Evolutionary conservation across 1,140 invertebrate genomes (phyloP), one percentile per base, ranked within the genome.

Genomic region (Melanaphis sacchari): DNA sequence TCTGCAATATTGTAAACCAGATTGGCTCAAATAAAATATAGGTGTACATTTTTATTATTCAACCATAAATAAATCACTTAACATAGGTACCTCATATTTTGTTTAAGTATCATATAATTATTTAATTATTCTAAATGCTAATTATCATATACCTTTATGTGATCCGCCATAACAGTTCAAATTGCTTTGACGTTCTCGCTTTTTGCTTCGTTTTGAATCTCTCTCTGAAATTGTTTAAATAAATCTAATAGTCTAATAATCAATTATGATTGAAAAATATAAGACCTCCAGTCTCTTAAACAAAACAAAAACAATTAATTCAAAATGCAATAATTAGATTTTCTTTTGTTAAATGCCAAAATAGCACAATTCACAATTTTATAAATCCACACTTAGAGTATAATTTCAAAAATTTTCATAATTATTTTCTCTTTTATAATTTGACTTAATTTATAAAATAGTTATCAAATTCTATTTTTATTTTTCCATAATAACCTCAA

Each of bases 81-180:
- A 52, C 9, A 89, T 31, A 43, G n/a, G n/a, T n/a, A 40, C 40
- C 18, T 90, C 24, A 43, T 43, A 66, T 41, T 90, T 15, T 90
- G 1, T 59, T 90, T 90, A 40, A 43, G 22, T 41, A 66, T 41
- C 18, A 41, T 90, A 66, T n/a, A 90, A 66, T 40, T 90, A 66
- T 66, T 90, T 66, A 90, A 41, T 2, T 49, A 59, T 66, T 41
- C 31, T n/a, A 66, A 66, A 66, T 66, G 5, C 31, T 41, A 41
- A 41, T 90, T 41, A 66, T 66, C 38, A 94, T 94, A 95, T 97
- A 97, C 96, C 96, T 97, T 96, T 97, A 95, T 95, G 96, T 94
- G 96, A 95, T 95, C 96, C 96, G 95, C 96, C 96, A 96, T 96
- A 96, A 95, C 96, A 97, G 96, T 96, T 97, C 95, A 97, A 95